Percentiles rank a stretch among this genome's conserved stretches.
Conservation (phyloP, 2,888 invertebrate species). For the Netelia inedita region DNA sequence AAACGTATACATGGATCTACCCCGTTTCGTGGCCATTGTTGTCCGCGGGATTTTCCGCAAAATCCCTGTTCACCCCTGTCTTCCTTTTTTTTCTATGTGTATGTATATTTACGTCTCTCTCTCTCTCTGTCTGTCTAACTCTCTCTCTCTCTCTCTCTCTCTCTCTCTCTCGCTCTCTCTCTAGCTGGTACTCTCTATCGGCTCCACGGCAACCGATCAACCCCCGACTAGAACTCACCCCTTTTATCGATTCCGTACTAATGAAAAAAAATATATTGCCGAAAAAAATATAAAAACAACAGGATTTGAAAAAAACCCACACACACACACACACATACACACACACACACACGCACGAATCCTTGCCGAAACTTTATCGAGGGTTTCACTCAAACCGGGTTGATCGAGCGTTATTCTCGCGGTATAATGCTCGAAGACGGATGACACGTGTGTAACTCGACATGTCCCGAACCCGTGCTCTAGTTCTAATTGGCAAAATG, state of each 20-base stretch:
- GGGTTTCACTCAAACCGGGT: not conserved
- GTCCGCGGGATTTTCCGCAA: slow-evolving; percentile 70
- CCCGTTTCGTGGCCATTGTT: slow-evolving; percentile 80
- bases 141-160: slow-evolving; percentile 18
- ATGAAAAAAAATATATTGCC: slow-evolving; percentile 51
- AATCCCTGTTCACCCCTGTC: slow-evolving; percentile 62
- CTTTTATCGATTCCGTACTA: slow-evolving; percentile 49
- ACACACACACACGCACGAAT: not conserved
- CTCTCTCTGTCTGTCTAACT: slow-evolving; percentile 24
- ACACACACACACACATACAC: not conserved
- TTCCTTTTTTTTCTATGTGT: slow-evolving; percentile 40
- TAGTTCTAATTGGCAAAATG: not conserved
- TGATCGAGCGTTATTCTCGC: slow-evolving; percentile 22
- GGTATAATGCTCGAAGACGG: slow-evolving; percentile 11
- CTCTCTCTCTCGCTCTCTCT: not conserved
- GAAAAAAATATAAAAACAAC: slow-evolving; percentile 2
- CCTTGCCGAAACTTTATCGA: not conserved
- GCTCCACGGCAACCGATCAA: slow-evolving; percentile 57
- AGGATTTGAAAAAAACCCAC: not conserved
- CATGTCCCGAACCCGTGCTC: not conserved
- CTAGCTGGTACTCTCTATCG: not conserved
- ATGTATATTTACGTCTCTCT: slow-evolving; percentile 17
- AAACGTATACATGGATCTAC: slow-evolving; percentile 79
- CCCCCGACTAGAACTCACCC: slow-evolving; percentile 22
- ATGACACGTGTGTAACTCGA: slow-evolving; percentile 50